A percentile compares a stretch with the other conserved stretches of the same genome.
phyloP scores from a whole-genome alignment of 2,113 vertebrate species.

The Chascanopsetta lugubris region DNA sequence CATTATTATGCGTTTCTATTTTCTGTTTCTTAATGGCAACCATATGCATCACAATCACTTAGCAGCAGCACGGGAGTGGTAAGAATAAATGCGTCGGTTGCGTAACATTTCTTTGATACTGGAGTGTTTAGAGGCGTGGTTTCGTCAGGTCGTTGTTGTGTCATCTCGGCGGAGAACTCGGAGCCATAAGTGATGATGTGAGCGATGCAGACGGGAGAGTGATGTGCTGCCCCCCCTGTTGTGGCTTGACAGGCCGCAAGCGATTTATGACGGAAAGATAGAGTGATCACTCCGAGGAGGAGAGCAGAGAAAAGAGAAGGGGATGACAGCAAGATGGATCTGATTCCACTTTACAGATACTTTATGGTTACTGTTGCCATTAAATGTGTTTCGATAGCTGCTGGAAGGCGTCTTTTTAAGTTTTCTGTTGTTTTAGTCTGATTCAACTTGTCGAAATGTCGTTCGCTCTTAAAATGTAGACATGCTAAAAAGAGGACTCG shows the following conservation, averaged over 20 bases:
- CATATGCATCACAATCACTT: conserved; percentile 55
- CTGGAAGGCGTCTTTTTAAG: background rate
- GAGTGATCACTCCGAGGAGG: background rate
- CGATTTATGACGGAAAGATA: conserved; percentile 21
- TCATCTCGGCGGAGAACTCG: background rate
- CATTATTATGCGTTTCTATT: conserved; percentile 57
- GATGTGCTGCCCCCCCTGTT: background rate
- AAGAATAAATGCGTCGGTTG: conserved; percentile 29
- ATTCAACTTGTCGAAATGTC: background rate
- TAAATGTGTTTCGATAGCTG: background rate
- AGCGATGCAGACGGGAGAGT: conserved; percentile 18
- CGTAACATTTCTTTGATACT: conserved; percentile 4
- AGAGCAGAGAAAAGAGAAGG: background rate
- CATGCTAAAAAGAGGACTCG: background rate
- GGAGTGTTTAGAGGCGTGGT: background rate
- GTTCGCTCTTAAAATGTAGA: background rate
- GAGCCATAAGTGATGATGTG: conserved; percentile 19
- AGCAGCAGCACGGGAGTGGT: conserved; percentile 28
- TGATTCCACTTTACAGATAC: conserved; percentile 1
- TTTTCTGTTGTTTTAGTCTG: background rate
- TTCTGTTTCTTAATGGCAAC: conserved; percentile 56
- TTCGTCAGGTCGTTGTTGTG: conserved; percentile 1
- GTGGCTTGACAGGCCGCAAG: conserved; percentile 11
- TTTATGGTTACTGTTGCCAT: background rate
- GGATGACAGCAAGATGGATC: conserved; percentile 21